Evolutionary conservation across 2,113 vertebrate species (phyloP).

Genomic region (Caretta caretta): DNA sequence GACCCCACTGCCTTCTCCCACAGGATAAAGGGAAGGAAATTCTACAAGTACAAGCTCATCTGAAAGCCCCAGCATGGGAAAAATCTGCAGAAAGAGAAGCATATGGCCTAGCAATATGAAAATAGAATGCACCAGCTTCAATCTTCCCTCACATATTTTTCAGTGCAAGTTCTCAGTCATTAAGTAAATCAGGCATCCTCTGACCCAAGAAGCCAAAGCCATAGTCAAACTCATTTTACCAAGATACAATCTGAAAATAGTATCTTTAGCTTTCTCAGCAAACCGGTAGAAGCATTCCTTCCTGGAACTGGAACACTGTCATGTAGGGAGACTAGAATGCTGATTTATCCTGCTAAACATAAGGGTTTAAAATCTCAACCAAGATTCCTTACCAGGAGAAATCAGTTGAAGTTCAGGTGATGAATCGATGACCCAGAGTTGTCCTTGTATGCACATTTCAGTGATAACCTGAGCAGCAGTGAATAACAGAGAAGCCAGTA

Average conservation of each 20-base stretch:
- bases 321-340: neutral
- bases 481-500: accelerated
- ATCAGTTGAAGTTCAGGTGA: accelerated
- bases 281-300: neutral
- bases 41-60: neutral
- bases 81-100: neutral
- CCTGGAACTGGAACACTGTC: neutral
- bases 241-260: neutral
- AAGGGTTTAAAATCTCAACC: neutral
- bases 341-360: neutral
- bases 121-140: neutral
- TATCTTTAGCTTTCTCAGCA: neutral
- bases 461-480: neutral
- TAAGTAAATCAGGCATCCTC: neutral
- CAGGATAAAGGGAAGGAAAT: neutral
- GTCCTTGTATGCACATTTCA: neutral
- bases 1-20: neutral
- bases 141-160: neutral
- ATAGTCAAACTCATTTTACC: neutral
- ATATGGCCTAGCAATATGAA: neutral
- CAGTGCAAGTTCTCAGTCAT: neutral
- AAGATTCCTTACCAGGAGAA: neutral
- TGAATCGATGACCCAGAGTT: neutral
- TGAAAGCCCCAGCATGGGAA: neutral
- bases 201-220: neutral